Conservation (phyloP, 1,140 invertebrate genomes). For the Trichogramma pretiosum region DNA sequence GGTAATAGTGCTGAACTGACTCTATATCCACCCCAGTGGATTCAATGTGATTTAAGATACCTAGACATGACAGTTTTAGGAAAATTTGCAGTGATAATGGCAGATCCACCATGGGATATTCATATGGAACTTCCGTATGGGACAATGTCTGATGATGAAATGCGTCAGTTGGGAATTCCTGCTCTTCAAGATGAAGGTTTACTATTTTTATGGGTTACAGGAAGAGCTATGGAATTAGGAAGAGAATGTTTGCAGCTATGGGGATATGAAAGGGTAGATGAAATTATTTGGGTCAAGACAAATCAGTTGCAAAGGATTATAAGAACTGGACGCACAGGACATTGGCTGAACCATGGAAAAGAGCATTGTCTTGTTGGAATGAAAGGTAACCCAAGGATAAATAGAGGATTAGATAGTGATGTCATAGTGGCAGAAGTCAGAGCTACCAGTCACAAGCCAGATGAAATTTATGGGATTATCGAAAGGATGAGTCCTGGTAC, state of each 20-base stretch:
- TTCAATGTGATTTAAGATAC: slow-evolving; percentile 91
- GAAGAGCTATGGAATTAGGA: slow-evolving; percentile 94
- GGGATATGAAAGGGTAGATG: slow-evolving; percentile 94
- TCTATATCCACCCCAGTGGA: slow-evolving; percentile 87
- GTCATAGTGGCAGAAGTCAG: slow-evolving; percentile 97
- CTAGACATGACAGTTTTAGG: slow-evolving; percentile 93
- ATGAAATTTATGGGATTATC: slow-evolving; percentile 94
- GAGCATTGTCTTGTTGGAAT: slow-evolving; percentile 95
- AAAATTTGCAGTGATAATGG: slow-evolving; percentile 90
- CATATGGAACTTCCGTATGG: slow-evolving; percentile 98
- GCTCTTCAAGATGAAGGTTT: slow-evolving; percentile 91
- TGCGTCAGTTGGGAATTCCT: slow-evolving; percentile 80
- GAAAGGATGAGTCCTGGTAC: slow-evolving; percentile 83
- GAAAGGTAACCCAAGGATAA: slow-evolving; percentile 89
- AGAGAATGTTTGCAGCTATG: slow-evolving; percentile 84
- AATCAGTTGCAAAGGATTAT: slow-evolving; percentile 97
- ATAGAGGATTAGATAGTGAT: slow-evolving; percentile 91
- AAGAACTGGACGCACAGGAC: slow-evolving; percentile 88
- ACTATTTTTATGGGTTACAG: slow-evolving; percentile 97
- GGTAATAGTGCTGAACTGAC: slow-evolving; percentile 43
- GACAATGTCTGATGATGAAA: slow-evolving; percentile 98
- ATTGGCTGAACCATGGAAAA: slow-evolving; percentile 98
- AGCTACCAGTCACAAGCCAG: slow-evolving; percentile 95
- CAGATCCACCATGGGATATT: slow-evolving; percentile 96
- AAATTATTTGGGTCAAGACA: slow-evolving; percentile 98